Conservation (phyloP, 2,888 invertebrate genomes). For the Amorpha juglandis region DNA sequence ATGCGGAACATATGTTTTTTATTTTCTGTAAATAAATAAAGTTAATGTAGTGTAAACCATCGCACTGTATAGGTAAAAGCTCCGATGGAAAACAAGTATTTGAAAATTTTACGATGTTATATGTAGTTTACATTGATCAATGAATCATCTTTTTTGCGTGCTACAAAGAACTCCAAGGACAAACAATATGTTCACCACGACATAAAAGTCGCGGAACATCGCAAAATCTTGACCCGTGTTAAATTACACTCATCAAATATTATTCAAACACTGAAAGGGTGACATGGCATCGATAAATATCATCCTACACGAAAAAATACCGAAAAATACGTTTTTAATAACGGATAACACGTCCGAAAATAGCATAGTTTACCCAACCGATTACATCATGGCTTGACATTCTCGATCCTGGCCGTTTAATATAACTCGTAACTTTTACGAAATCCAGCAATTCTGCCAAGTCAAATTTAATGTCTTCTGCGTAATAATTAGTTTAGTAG, state of each 20-base stretch:
- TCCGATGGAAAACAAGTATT: background rate
- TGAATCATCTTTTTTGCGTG: slow-evolving; percentile 10
- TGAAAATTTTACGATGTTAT: background rate
- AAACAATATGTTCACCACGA: background rate
- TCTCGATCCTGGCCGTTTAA: slow-evolving; percentile 63
- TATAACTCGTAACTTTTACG: slow-evolving; percentile 62
- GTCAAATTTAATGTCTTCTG: slow-evolving; percentile 68
- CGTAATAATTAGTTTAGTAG: slow-evolving; percentile 60
- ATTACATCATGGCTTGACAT: slow-evolving; percentile 74
- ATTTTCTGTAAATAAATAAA: background rate
- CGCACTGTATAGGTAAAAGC: background rate
- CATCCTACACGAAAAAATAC: slow-evolving; percentile 50
- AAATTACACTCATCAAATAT: slow-evolving; percentile 24
- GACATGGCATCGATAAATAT: slow-evolving; percentile 40
- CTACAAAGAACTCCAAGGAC: background rate
- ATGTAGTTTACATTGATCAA: background rate
- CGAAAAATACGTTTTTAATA: slow-evolving; percentile 49
- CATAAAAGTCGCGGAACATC: slow-evolving; percentile 3
- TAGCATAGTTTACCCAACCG: slow-evolving; percentile 65
- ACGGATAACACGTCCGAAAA: slow-evolving; percentile 67
- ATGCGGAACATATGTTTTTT: too few relatives aligned
- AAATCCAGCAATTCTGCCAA: slow-evolving; percentile 69
- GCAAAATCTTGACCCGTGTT: slow-evolving; percentile 17
- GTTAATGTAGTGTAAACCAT: background rate
- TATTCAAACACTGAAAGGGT: slow-evolving; percentile 24